Base-by-base conservation (phyloP, 2,797 vertebrate species). In the Spatula versicolor region DNA sequence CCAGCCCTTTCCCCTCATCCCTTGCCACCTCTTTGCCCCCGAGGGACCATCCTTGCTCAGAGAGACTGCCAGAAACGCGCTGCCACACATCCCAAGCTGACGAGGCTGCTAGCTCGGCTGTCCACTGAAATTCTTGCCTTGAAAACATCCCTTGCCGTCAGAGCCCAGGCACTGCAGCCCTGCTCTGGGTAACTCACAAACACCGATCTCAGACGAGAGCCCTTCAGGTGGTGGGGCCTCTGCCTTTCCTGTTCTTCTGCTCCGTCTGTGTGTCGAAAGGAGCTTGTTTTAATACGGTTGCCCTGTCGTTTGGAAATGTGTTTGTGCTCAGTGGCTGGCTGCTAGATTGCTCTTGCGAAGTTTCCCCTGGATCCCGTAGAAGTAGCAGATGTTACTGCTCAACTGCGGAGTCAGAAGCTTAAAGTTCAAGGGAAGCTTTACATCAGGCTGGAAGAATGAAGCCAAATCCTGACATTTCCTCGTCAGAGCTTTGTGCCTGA, bases 181-280 rank as follows among this genome's bases (percentile, higher is more conserved):
- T 74, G 31, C 10, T 1, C 35, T 72, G 0, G 0, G 0, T 88
- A 77, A 21, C 26, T 73, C 2, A 3, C 55, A 67, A 92, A 63
- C 59, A 22, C 5, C 30, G 3, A 62, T 86, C 63, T 82, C 67
- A 79, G 41, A 46, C 37, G n/a, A 66, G 83, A 88, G 77, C 43
- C 80, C 68, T 41, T 48, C 30, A 86, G 60, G 60, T 66, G 41
- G 5, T 68, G 75, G 33, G 88, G 56, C 90, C 75, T 95, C 86
- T 93, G 90, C 72, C 50, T 95, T 97, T 96, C 94, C 83, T 95
- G 90, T 93, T 94, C 85, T 88, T 81, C 86, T 77, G 83, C 52
- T 84, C 6, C 8, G 2, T 93, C 35, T 68, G 33, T 71, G 68
- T 37, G 30, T 82, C 84, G 85, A 90, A 95, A 93, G 48, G 56